phyloP scores from a whole-genome alignment of 2,797 vertebrate species.

The Phaenicophaeus curvirostris region DNA sequence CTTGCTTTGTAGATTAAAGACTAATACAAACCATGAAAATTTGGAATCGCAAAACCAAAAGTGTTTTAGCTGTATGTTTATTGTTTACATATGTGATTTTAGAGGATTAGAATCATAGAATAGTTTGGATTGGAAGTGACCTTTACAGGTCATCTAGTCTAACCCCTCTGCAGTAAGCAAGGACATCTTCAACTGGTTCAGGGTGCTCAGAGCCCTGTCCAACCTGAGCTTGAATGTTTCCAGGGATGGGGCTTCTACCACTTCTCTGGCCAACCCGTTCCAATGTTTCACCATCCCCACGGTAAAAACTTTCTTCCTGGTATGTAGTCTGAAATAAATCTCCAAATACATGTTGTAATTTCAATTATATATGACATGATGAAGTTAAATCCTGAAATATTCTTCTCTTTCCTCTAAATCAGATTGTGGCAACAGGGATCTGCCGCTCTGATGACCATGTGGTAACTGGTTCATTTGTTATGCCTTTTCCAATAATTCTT shows the following conservation, averaged over 20 bases:
- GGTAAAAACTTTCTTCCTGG: too few relatives aligned
- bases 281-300: too few relatives aligned
- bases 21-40: background rate
- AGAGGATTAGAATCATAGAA: background rate
- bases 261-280: too few relatives aligned
- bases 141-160: too few relatives aligned
- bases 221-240: too few relatives aligned
- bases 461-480: slow-evolving; percentile 78
- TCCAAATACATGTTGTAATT: background rate
- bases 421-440: slow-evolving; percentile 89
- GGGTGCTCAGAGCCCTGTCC: too few relatives aligned
- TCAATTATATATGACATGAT: rapidly evolving
- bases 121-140: too few relatives aligned
- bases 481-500: slow-evolving; percentile 86
- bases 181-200: too few relatives aligned
- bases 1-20: background rate
- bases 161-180: too few relatives aligned
- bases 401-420: background rate
- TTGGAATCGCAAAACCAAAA: background rate
- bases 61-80: background rate
- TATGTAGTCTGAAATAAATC: background rate
- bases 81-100: background rate
- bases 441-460: slow-evolving; percentile 90
- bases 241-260: too few relatives aligned
- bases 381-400: background rate